phyloP scores from a whole-genome alignment of 2,797 vertebrate species.

The Chelon auratus region DNA sequence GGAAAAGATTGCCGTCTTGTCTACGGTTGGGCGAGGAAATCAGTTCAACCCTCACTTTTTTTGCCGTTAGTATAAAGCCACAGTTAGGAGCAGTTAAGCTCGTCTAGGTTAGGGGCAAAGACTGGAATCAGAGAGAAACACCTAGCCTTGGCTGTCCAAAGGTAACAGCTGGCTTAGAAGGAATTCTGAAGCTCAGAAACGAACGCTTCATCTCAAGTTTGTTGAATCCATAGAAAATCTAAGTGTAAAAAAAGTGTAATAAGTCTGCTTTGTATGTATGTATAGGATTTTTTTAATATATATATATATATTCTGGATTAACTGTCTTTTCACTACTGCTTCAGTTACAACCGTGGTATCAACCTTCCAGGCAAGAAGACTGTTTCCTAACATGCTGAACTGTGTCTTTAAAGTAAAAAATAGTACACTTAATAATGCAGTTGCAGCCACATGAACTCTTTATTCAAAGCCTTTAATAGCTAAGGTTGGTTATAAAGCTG shows the following conservation, averaged over 20 bases:
- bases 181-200: slow-evolving; percentile 8
- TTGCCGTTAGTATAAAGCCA: background rate
- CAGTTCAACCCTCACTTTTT: background rate
- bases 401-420: background rate
- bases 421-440: background rate
- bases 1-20: background rate
- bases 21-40: background rate
- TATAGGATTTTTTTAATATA: too few relatives aligned
- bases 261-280: too few relatives aligned
- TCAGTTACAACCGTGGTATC: background rate
- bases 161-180: too few relatives aligned
- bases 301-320: background rate
- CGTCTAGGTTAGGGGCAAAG: background rate
- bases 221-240: slow-evolving; percentile 4
- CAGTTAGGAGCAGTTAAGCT: background rate
- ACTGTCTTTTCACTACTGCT: background rate
- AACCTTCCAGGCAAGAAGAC: background rate
- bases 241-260: slow-evolving; percentile 11
- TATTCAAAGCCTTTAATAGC: slow-evolving; percentile 3
- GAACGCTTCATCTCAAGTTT: background rate
- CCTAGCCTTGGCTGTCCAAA: background rate
- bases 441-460: background rate
- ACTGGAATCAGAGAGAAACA: background rate
- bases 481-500: slow-evolving; percentile 6
- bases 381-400: background rate